Percentiles rank a stretch among this genome's conserved stretches.
Conservation (phyloP, 1,140 invertebrate species). For the Probaryconus sp. region DNA sequence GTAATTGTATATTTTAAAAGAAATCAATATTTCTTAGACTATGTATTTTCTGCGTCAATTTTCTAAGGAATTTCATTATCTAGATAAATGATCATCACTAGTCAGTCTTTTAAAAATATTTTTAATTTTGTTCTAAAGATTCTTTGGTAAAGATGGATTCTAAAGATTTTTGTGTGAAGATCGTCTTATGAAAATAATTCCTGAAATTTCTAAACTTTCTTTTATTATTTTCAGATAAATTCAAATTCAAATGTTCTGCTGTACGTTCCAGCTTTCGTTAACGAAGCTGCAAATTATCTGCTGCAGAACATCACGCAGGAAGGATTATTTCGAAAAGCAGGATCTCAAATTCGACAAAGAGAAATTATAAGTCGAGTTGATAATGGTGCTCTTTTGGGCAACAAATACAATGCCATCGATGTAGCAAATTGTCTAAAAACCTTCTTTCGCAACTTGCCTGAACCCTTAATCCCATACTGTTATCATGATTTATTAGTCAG, state of each 20-base stretch:
- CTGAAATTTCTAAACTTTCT: too few relatives aligned
- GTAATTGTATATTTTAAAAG: too few relatives aligned
- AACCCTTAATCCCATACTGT: constrained; percentile 85
- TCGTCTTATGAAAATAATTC: too few relatives aligned
- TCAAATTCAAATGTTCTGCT: constrained; percentile 80
- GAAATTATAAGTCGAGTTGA: constrained; percentile 86
- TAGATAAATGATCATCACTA: too few relatives aligned
- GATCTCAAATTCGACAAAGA: constrained; percentile 87
- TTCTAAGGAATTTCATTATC: too few relatives aligned
- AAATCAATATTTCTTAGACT: too few relatives aligned
- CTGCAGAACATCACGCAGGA: constrained; percentile 84
- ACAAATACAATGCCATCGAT: constrained; percentile 86
- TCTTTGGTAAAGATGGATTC: too few relatives aligned
- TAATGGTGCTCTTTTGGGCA: constrained; percentile 81
- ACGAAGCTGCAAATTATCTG: constrained; percentile 84
- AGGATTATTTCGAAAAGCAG: constrained; percentile 91
- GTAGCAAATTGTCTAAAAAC: constrained; percentile 89
- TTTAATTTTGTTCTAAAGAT: too few relatives aligned
- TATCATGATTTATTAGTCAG: constrained; percentile 87
- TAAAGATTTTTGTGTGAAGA: too few relatives aligned
- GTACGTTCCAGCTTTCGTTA: constrained; percentile 86
- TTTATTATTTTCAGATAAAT: too few relatives aligned
- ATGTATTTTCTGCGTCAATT: too few relatives aligned
- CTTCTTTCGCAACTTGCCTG: constrained; percentile 89
- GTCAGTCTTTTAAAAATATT: too few relatives aligned